phyloP scores from a whole-genome alignment of 2,113 vertebrate species.

The Notarius quadriscutis region DNA sequence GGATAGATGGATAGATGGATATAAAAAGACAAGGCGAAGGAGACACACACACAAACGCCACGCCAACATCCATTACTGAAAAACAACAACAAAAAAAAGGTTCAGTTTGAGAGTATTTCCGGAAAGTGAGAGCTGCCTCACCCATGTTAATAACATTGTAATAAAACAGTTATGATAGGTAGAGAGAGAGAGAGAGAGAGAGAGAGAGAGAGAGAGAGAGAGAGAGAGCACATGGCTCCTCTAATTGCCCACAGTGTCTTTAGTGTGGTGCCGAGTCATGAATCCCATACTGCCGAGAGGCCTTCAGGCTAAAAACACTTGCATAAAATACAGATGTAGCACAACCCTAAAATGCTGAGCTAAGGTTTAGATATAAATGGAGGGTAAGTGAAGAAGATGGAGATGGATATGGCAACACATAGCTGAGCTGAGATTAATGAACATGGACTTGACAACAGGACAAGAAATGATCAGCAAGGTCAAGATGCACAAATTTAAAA shows the following conservation, averaged over 20 bases:
- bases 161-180: no score
- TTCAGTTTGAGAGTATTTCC: background rate
- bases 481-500: background rate
- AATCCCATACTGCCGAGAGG: slow-evolving; percentile 24
- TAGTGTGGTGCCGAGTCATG: background rate
- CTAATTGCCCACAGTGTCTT: slow-evolving; percentile 11
- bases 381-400: slow-evolving; percentile 18
- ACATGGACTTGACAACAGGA: slow-evolving; percentile 34
- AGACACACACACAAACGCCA: background rate
- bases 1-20: background rate
- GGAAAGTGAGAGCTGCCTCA: background rate
- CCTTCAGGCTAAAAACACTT: slow-evolving; percentile 30
- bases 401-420: slow-evolving; percentile 35
- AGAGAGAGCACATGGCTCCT: slow-evolving; percentile 2
- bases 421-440: slow-evolving; percentile 39
- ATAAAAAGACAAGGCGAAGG: no score
- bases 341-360: slow-evolving; percentile 40
- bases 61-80: background rate
- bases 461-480: slow-evolving; percentile 11
- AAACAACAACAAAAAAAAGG: no score
- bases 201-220: no score
- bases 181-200: background rate
- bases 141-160: background rate
- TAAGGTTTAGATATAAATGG: slow-evolving; percentile 17
- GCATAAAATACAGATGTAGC: slow-evolving; percentile 32